Evolutionary conservation across 2,797 vertebrate species (phyloP), one percentile per base, ranked within the genome.

Genomic region (Neosalanx taihuensis): DNA sequence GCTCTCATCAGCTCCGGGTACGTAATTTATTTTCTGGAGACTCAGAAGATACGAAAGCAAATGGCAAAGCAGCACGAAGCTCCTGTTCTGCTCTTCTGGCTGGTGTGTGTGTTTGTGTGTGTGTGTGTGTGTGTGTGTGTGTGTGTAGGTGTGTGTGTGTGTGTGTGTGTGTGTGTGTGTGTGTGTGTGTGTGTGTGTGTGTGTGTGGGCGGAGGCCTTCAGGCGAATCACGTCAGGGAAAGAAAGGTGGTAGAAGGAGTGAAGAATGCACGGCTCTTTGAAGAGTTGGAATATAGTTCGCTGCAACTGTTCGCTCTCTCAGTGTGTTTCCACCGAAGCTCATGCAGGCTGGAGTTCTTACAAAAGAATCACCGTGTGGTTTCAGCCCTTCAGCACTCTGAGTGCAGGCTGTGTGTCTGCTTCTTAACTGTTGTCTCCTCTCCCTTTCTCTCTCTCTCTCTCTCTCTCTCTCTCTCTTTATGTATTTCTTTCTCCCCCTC

Each of bases 201-300:
- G 23, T 26, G 23, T 67, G 67, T 51, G 70, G 76, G 84, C 72
- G 81, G 60, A 74, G 83, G 58, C 78, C 86, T 85, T 72, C 69
- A 76, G 86, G 88, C 86, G 78, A 82, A 71, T 71, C 71, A 70
- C 46, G 58, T 74, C 69, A 81, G 70, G 70, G 60, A 79, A 75
- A 78, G 46, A 65, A 70, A 69, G 57, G 53, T 57, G 69, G 74
- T 69, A 56, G 69, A 74, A 79, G 74, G 67, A 79, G 74, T 68
- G 29, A 51, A 20, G 60, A 76, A 74, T 73, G 60, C 61, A 58
- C 13, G 4, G 53, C 66, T 87, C 76, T 75, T 84, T 67, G 33
- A 59, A 65, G 56, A 69, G 58, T 61, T 68, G 17, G 41, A 68
- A 64, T 66, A 53, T 23, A 17, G 56, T 64, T 64, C 37, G 64